Base-by-base conservation (phyloP, 2,888 invertebrate species). In the Alcis repandata region DNA sequence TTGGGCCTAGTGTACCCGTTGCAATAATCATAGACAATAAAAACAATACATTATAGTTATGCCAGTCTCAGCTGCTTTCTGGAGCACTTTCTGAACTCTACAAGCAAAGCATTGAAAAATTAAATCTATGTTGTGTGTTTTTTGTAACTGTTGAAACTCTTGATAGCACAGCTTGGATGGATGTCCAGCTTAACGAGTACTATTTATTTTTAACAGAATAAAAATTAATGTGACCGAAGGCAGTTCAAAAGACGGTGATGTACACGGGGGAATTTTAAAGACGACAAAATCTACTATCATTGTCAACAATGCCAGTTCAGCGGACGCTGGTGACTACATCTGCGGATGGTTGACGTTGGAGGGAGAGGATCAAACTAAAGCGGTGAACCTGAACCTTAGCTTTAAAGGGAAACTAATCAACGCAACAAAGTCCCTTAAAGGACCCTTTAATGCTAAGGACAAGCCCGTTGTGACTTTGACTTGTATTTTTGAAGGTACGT, bases 401-500 rank as follows among this genome's bases (percentile, higher is more conserved):
- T 90, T 89, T 17, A 74, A 79, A 0, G 87, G 81, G 0, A 81
- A 72, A 15, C 70, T 88, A 22, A 45, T 86, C n/a, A 79, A 77
- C 27, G 77, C 72, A 2, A 87, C 86, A 0, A 48, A 73, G 0
- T 79, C 79, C 0, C 85, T 84, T 0, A 73, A 43, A 43, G 43
- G 32, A 15, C 90, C n/a, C 73, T 66, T 9, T 32, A 85, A 87
- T 57, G 75, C 80, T 0, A 78, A 84, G 0, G 76, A 84, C 8
- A 74, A 75, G 11, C 76, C 69, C 0, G 81, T 79, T 56, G 79
- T 87, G 0, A 79, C 75, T 0, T 68, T 91, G 77, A 74, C 72
- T 38, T 94, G 93, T 76, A 68, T 83, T 51, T 93, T 93, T 76
- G 87, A 92, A 87, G 87, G 93, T 93, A 65, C 75, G 82, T 73